These are phyloP conservation scores for Leucosticte australis DNA, from an alignment of 2,113 vertebrate species.

Conservation along the genomic window DNA sequence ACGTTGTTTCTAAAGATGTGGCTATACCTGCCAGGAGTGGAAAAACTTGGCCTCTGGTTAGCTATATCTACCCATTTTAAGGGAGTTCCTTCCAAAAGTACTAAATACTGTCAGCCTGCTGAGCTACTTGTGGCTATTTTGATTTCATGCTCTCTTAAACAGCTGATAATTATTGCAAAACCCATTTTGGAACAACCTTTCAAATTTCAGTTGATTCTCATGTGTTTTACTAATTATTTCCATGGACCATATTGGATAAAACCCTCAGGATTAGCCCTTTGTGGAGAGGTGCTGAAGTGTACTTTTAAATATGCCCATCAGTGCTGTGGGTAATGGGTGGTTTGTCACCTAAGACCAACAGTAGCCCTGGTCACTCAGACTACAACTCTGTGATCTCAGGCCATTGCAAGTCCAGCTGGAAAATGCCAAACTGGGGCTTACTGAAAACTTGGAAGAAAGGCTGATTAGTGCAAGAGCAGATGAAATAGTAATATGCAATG, in stretches of 20 bases:
- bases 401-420: background rate
- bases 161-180: background rate
- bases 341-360: rapidly evolving
- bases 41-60: background rate
- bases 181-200: background rate
- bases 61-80: background rate
- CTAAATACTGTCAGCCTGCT: background rate
- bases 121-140: background rate
- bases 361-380: background rate
- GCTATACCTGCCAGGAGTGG: background rate
- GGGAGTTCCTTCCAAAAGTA: background rate
- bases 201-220: background rate
- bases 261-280: background rate
- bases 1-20: background rate
- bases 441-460: background rate
- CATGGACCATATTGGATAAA: background rate
- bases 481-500: background rate
- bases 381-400: background rate
- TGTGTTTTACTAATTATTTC: background rate
- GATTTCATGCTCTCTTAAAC: background rate
- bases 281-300: background rate
- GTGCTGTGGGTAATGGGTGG: background rate
- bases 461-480: background rate
- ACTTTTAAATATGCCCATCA: background rate
- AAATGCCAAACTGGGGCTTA: background rate